Base-by-base conservation (phyloP, 2,888 invertebrate species). In the Trissolcus japonicus region DNA sequence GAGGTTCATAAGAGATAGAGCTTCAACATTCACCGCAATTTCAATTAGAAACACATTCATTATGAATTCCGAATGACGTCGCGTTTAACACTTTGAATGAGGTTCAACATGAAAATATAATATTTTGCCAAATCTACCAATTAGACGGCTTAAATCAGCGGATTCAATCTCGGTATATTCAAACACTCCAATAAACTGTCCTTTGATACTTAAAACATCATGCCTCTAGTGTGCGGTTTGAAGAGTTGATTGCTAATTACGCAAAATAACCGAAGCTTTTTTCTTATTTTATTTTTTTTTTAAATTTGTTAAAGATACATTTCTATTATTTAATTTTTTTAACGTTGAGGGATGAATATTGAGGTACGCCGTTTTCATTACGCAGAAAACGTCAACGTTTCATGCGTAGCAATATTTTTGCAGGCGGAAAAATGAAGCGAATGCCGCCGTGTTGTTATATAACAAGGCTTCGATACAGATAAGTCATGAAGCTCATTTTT, bases 401-500 rank as follows among this genome's bases (percentile, higher is more conserved):
- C 35, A 35, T 9, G 35, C 13, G 14, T 2, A 0, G 35, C 16
- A 35, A 29, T 35, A 46, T 46, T 46, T 46, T 14, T 16, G 25
- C 46, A 16, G n/a, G n/a, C 4, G 46, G 16, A 46, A 46, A 16
- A 16, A 46, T 16, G 46, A 46, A 9, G 43, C n/a, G 14, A 46
- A 46, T 46, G 3, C 46, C 16, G 14, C 4, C 3, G 14, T 14
- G 46, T 46, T 80, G 66, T 73, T 73, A 80, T 79, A 80, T 81
- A 80, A 80, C 79, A 80, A 67, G 78, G 79, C 81, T 84, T 84
- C 86, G 86, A 88, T 88, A 86, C 81, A 87, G 86, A 88, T 88
- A 88, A 88, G 86, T 87, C 88, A 87, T 86, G 85, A 79, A 76
- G 80, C 78, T 86, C 85, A 88, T 88, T 87, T 87, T 85, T 87